A percentile compares a stretch with the other conserved stretches of the same genome.
Conservation (phyloP, 2,797 vertebrate species). For the Malacoctenus gilli region DNA sequence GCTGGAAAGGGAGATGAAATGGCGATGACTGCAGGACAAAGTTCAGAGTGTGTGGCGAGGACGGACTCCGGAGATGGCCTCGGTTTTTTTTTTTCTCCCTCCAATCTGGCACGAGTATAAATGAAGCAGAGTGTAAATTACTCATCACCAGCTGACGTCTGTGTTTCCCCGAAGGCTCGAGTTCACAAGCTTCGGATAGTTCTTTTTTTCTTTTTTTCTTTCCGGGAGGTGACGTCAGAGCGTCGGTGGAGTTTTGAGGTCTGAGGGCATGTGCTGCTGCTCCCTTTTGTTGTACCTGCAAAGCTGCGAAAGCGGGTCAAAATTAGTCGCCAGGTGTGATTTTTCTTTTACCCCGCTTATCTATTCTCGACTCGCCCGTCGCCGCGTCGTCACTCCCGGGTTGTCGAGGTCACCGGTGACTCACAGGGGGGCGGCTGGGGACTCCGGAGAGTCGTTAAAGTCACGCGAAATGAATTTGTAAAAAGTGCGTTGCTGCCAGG, state of each 20-base stretch:
- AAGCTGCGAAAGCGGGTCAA: not conserved
- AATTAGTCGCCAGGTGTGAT: not conserved
- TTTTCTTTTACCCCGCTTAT: no score
- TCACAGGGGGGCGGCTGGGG: not conserved
- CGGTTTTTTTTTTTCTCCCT: slow-evolving; percentile 1
- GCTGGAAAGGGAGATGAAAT: slow-evolving; percentile 46
- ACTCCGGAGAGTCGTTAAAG: slow-evolving; percentile 1
- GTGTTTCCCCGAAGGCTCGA: slow-evolving; percentile 17
- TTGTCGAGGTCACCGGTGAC: not conserved
- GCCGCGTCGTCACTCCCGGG: not conserved
- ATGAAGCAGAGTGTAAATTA: slow-evolving; percentile 43
- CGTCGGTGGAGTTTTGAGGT: slow-evolving; percentile 1
- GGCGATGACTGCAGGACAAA: slow-evolving; percentile 17
- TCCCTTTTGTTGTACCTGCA: not conserved
- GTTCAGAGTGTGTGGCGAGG: slow-evolving; percentile 31
- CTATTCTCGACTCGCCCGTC: slow-evolving; percentile 10
- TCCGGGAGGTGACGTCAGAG: slow-evolving; percentile 6
- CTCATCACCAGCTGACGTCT: slow-evolving; percentile 39
- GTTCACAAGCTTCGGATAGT: not conserved
- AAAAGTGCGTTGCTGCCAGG: not conserved
- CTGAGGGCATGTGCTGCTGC: slow-evolving; percentile 10
- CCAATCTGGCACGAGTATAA: slow-evolving; percentile 21
- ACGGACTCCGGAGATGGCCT: slow-evolving; percentile 24
- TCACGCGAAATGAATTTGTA: slow-evolving; percentile 10
- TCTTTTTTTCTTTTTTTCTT: slow-evolving; percentile 10